A percentile compares a stretch with the other conserved stretches of the same genome.
phyloP scores from a whole-genome alignment of 2,888 invertebrate genomes.

The Cryptocephalus primarius region DNA sequence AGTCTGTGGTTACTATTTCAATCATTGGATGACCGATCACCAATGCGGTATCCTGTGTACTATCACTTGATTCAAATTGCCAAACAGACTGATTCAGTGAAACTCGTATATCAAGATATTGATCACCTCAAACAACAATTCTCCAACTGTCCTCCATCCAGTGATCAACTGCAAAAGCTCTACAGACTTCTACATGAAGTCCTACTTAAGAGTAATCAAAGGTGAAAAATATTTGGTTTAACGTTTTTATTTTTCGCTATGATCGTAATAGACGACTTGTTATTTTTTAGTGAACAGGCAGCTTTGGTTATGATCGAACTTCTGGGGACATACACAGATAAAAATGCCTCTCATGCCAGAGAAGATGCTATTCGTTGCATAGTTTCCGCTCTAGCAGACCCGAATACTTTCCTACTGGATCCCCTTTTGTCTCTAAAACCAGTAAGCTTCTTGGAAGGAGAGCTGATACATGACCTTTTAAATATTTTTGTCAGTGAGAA shows the following conservation, averaged over 20 bases:
- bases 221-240: conserved; percentile 38
- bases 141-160: conserved; percentile 66
- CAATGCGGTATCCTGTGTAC: conserved; percentile 85
- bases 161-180: conserved; percentile 84
- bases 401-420: conserved; percentile 89
- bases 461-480: conserved; percentile 86
- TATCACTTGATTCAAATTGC: conserved; percentile 85
- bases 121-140: conserved; percentile 75
- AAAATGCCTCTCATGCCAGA: conserved; percentile 91
- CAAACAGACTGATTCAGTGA: conserved; percentile 75
- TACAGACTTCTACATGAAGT: conserved; percentile 84
- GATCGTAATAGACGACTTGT: not conserved
- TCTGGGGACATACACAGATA: conserved; percentile 90
- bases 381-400: conserved; percentile 88
- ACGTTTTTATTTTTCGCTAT: not conserved
- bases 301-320: conserved; percentile 96
- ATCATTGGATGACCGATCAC: conserved; percentile 73
- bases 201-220: conserved; percentile 73
- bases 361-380: conserved; percentile 97
- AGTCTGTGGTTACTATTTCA: conserved; percentile 88
- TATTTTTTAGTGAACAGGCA: conserved; percentile 64
- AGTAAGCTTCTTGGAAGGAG: conserved; percentile 88
- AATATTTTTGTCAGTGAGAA: conserved; percentile 94
- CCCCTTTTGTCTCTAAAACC: conserved; percentile 89
- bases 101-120: conserved; percentile 74